phyloP scores from a whole-genome alignment of 2,888 invertebrate species.

The Tenthredo distinguenda region DNA sequence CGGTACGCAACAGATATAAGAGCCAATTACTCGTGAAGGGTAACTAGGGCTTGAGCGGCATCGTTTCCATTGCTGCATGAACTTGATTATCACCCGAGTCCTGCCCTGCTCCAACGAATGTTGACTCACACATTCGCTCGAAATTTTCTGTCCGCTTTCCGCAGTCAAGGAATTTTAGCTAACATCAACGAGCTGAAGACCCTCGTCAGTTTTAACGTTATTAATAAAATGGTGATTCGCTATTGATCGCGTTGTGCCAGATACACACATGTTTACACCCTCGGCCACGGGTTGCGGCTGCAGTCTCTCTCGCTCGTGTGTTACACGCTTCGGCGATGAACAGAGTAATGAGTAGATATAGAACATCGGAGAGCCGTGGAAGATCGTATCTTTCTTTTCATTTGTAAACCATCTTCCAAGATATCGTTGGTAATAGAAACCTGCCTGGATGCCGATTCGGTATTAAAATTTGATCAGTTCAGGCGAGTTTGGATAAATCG shows the following conservation, averaged over 20 bases:
- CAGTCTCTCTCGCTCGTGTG: conserved; percentile 15
- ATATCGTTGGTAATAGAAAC: neutral
- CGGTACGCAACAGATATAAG: conserved; percentile 14
- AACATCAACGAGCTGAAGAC: conserved; percentile 28
- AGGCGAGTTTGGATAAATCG: neutral
- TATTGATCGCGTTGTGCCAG: conserved; percentile 50
- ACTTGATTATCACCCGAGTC: conserved; percentile 14
- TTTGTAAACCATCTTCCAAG: neutral
- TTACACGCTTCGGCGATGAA: conserved; percentile 10
- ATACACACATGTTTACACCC: conserved; percentile 48
- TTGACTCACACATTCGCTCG: neutral
- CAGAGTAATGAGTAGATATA: conserved; percentile 7
- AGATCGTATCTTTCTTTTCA: neutral
- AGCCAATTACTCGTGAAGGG: conserved; percentile 33
- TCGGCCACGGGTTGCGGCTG: conserved; percentile 12
- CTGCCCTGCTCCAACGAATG: neutral
- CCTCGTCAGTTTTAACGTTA: conserved; percentile 50
- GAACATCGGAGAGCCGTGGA: neutral
- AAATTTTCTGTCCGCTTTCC: neutral
- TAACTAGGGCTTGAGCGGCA: conserved; percentile 20
- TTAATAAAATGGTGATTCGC: conserved; percentile 49
- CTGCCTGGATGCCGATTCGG: neutral
- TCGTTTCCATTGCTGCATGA: conserved; percentile 2
- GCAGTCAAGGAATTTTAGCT: neutral
- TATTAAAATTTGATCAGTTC: neutral